Percentiles rank a stretch among this genome's conserved stretches.
Conservation (phyloP, 30 jellyfish, hydroid and myxozoan species). For the Aurelia sp. region DNA sequence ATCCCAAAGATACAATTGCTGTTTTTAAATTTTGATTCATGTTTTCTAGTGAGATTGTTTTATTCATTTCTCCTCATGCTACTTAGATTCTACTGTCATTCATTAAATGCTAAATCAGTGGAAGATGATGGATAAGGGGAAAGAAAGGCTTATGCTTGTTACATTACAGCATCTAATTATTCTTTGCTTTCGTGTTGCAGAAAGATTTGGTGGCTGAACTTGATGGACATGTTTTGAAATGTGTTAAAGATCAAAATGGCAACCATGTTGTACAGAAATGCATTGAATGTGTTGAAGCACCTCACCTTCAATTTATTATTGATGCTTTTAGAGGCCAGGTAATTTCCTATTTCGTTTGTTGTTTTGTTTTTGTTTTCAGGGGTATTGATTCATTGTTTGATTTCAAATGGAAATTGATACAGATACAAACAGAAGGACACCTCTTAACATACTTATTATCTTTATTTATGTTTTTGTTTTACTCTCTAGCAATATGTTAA, state of each 20-base stretch:
- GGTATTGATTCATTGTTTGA: background rate
- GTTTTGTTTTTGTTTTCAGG: background rate
- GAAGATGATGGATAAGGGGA: no score
- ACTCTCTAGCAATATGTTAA: no score
- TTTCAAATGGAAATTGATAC: background rate
- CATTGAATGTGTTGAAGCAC: constrained; percentile 97
- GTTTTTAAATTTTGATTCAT: no score
- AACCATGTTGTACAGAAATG: constrained; percentile 99
- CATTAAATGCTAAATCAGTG: no score
- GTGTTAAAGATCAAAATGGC: constrained; percentile 99
- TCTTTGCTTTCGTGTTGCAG: constrained; percentile 40
- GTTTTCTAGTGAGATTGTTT: no score
- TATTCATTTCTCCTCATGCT: no score
- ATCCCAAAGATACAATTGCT: no score
- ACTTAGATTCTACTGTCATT: no score
- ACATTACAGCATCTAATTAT: background rate
- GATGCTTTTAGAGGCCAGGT: constrained; percentile 99
- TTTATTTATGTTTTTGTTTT: no score
- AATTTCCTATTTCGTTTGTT: background rate
- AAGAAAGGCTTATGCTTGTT: no score
- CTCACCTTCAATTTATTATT: constrained; percentile 91
- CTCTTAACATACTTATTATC: no score
- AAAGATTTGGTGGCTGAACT: constrained; percentile 94
- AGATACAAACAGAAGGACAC: no score
- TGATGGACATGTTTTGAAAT: constrained; percentile 99